phyloP scores from a whole-genome alignment of 2,888 invertebrate species.

The Clitarchus hookeri region DNA sequence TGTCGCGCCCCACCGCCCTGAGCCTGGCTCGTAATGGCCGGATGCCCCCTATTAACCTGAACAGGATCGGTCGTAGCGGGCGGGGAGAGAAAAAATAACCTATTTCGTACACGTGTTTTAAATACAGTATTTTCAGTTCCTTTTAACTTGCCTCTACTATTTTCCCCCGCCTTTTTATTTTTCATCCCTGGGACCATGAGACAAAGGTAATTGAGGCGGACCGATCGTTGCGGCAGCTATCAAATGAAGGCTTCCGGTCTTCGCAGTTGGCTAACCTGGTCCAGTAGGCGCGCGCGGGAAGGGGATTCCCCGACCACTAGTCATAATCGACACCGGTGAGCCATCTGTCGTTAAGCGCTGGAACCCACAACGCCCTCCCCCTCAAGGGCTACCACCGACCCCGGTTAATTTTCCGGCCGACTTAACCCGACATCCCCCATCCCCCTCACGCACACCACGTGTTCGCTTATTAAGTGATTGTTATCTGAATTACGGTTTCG shows the following conservation, averaged over 20 bases:
- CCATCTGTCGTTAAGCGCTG: not conserved
- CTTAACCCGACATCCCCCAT: not conserved
- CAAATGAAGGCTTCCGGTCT: constrained; percentile 14
- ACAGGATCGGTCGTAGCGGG: not conserved
- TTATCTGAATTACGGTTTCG: constrained; percentile 6
- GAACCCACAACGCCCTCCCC: not conserved
- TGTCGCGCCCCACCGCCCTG: not conserved
- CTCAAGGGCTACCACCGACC: not conserved
- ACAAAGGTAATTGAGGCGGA: constrained; percentile 2
- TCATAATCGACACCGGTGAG: not conserved
- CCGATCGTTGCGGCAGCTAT: not conserved
- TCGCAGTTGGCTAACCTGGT: constrained; percentile 9
- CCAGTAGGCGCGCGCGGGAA: not conserved
- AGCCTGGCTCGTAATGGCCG: not conserved
- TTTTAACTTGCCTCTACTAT: not conserved
- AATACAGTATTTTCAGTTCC: constrained; percentile 1
- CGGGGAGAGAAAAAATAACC: not conserved
- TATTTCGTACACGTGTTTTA: constrained; percentile 14
- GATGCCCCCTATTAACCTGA: not conserved
- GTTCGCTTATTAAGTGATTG: constrained; percentile 4
- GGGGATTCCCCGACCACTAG: too few relatives aligned
- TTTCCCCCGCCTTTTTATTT: not conserved
- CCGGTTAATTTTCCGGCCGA: not conserved
- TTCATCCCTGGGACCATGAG: not conserved
- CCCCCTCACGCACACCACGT: not conserved